These are phyloP conservation scores for Apocheima hispidaria DNA, from an alignment of 2,888 invertebrate species.

Conservation along the genomic window DNA sequence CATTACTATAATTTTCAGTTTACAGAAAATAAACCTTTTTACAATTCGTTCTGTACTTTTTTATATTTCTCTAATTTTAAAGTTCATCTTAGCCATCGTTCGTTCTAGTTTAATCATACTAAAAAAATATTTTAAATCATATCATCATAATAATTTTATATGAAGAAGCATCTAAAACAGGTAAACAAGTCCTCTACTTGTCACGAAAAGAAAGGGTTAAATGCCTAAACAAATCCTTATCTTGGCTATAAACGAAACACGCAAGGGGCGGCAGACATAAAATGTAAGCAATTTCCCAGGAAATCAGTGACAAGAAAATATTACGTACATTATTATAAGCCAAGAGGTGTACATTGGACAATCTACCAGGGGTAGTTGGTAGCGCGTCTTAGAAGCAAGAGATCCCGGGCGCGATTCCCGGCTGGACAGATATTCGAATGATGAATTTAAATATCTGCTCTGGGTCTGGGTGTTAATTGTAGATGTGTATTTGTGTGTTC, in stretches of 20 bases:
- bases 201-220: constrained; percentile 22
- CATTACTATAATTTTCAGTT: background rate
- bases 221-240: constrained; percentile 21
- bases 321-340: constrained; percentile 4
- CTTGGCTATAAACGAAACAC: constrained; percentile 10
- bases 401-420: no score
- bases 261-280: constrained; percentile 15
- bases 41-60: background rate
- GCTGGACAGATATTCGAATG: no score
- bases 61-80: no score
- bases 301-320: constrained; percentile 21
- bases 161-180: background rate
- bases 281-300: constrained; percentile 21
- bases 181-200: constrained; percentile 1
- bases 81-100: no score
- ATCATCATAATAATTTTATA: background rate
- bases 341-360: background rate
- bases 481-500: no score
- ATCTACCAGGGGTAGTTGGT: no score
- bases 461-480: no score
- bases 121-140: no score
- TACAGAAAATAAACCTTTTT: background rate
- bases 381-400: no score
- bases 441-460: no score
- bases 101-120: no score